A percentile compares a stretch with the other conserved stretches of the same genome.
phyloP scores from a whole-genome alignment of 2,113 vertebrate genomes.

The Pholis gunnellus region DNA sequence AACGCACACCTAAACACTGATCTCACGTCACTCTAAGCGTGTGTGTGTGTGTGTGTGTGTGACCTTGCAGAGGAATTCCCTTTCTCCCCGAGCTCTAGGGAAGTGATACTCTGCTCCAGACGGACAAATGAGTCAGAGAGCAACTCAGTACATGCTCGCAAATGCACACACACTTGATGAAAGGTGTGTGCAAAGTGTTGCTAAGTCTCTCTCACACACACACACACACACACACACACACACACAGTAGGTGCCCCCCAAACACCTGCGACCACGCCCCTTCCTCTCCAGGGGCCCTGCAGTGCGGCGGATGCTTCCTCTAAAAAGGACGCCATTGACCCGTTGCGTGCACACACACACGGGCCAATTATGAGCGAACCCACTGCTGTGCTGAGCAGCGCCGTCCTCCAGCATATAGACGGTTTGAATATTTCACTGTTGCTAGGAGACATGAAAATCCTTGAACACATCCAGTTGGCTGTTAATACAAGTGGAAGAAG shows the following conservation, averaged over 20 bases:
- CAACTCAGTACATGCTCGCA: constrained; percentile 24
- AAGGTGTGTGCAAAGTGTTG: constrained; percentile 11
- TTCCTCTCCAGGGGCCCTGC: constrained; percentile 25
- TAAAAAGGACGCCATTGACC: constrained; percentile 45
- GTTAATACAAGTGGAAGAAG: constrained; percentile 48
- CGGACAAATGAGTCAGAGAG: constrained; percentile 33
- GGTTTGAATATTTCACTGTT: constrained; percentile 76
- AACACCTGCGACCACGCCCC: constrained; percentile 1
- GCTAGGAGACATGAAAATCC: constrained; percentile 77
- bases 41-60: constrained; percentile 21
- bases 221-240: not conserved
- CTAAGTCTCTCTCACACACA: not conserved
- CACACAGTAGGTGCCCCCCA: not conserved
- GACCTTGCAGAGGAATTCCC: constrained; percentile 71
- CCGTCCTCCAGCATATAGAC: constrained; percentile 59
- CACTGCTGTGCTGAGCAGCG: constrained; percentile 52
- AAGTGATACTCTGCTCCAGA: constrained; percentile 55
- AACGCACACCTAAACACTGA: constrained; percentile 17
- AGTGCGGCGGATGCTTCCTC: constrained; percentile 27
- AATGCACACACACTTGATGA: constrained; percentile 12
- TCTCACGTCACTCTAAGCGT: not conserved
- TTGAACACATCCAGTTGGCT: constrained; percentile 69
- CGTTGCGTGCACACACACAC: constrained; percentile 21
- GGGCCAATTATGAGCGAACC: constrained; percentile 67
- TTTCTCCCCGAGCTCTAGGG: constrained; percentile 51